Conservation (phyloP, 2,888 invertebrate genomes). For the Chloroclystis v-ata region DNA sequence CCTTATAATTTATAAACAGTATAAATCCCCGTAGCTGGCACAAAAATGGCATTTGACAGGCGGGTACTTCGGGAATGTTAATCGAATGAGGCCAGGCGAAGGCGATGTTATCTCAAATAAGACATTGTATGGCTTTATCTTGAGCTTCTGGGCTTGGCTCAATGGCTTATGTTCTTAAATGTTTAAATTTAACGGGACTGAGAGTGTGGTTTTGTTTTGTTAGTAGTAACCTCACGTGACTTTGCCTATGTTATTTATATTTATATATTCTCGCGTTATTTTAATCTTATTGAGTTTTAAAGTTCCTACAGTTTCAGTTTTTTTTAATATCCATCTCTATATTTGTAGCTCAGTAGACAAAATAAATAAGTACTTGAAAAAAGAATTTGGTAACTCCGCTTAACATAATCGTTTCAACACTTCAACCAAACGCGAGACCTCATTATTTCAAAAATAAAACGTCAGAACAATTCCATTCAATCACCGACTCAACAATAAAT, state of each 20-base stretch:
- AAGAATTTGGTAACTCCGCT: constrained; percentile 1
- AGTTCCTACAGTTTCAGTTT: no score
- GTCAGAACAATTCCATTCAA: constrained; percentile 26
- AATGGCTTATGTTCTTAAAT: neutral
- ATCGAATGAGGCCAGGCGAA: constrained; percentile 68
- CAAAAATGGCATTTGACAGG: constrained; percentile 59
- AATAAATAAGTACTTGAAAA: neutral
- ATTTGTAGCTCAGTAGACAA: no score
- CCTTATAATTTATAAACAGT: no score
- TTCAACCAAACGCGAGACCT: constrained; percentile 10
- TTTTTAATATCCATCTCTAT: no score
- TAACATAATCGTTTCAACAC: constrained; percentile 3
- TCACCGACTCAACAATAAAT: constrained; percentile 25
- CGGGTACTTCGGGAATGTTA: constrained; percentile 66
- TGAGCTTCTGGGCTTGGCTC: constrained; percentile 42
- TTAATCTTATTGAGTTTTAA: no score
- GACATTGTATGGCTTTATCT: constrained; percentile 62
- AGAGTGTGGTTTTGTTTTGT: neutral
- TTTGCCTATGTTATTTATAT: no score
- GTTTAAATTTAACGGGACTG: neutral
- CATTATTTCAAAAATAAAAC: constrained; percentile 19
- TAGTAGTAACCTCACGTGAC: no score
- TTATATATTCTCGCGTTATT: no score
- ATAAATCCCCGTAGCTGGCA: constrained; percentile 28
- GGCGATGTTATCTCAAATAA: constrained; percentile 73